Conservation (phyloP, 1,140 invertebrate species). For the Chrysopa pallens region DNA sequence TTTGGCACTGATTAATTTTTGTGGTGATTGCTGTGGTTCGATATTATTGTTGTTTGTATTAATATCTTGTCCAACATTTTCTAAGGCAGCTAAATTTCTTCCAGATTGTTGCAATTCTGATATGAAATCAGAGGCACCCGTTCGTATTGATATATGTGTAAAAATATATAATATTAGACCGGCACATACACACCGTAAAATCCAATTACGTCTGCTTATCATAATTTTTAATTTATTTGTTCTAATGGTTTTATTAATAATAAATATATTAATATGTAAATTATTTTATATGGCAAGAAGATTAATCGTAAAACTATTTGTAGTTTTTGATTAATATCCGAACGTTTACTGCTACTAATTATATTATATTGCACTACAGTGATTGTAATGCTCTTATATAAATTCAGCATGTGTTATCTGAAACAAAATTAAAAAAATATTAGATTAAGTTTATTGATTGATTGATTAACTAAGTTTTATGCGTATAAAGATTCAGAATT, state of each 20-base stretch:
- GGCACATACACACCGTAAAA: slow-evolving; percentile 14
- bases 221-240: slow-evolving; percentile 11
- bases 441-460: no score
- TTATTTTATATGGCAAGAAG: neutral
- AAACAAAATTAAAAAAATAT: no score
- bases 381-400: no score
- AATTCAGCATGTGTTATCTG: no score
- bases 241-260: neutral
- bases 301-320: no score
- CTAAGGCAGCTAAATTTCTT: slow-evolving; percentile 17
- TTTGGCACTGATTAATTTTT: neutral
- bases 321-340: no score
- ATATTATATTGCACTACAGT: no score
- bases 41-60: slow-evolving; percentile 1
- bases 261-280: neutral
- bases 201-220: slow-evolving; percentile 15
- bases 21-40: neutral
- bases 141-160: slow-evolving; percentile 13
- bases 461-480: no score
- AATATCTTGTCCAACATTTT: slow-evolving; percentile 3
- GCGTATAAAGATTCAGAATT: no score
- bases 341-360: no score
- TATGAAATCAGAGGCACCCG: slow-evolving; percentile 13
- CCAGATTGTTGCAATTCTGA: slow-evolving; percentile 17
- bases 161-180: slow-evolving; percentile 13